These are phyloP conservation scores for Neoitamus cyanurus DNA, from an alignment of 2,888 invertebrate species.

Conservation along the genomic window DNA sequence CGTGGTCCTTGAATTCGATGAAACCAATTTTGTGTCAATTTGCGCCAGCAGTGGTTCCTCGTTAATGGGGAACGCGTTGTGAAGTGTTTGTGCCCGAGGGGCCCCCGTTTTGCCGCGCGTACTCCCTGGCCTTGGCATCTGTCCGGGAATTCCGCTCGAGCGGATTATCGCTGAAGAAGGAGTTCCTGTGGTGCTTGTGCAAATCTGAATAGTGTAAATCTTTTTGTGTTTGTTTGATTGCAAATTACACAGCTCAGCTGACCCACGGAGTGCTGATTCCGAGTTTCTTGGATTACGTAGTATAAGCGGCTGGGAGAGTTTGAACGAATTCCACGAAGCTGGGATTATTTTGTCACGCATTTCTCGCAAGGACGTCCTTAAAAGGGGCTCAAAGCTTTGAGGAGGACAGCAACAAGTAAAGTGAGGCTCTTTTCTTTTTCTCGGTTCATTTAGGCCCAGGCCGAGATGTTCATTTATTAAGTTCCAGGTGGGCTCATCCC, in stretches of 20 bases:
- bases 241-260: conserved; percentile 1
- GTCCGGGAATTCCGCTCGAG: neutral
- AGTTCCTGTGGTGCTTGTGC: neutral
- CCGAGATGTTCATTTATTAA: neutral
- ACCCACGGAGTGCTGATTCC: neutral
- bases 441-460: neutral
- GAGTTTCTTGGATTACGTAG: neutral
- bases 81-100: neutral
- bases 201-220: neutral
- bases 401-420: neutral
- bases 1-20: neutral
- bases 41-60: neutral
- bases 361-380: neutral
- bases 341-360: neutral
- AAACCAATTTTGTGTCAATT: neutral
- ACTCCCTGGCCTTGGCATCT: neutral
- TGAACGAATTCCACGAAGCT: neutral
- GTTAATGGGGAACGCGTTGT: neutral
- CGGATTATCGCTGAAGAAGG: neutral
- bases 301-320: neutral
- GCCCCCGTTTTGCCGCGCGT: neutral
- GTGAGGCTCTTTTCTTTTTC: neutral
- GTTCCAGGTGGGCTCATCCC: neutral
- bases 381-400: neutral
- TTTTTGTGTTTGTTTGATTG: conserved; percentile 19